phyloP scores from a whole-genome alignment of 2,888 invertebrate genomes.

The Tethea ocularis region DNA sequence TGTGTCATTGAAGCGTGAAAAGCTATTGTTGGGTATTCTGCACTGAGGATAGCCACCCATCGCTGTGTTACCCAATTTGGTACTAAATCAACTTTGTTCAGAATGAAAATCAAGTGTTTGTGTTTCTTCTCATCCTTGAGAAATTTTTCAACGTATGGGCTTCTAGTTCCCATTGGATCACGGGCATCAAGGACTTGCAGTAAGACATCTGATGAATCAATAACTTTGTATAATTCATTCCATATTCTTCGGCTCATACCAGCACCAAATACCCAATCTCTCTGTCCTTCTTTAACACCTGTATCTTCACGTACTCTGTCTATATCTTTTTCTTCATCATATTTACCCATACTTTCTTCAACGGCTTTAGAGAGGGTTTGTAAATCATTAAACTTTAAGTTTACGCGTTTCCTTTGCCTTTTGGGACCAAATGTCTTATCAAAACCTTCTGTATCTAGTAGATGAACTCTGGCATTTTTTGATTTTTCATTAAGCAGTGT shows the following conservation, averaged over 20 bases:
- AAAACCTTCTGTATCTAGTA: slow-evolving; percentile 97
- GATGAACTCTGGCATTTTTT: slow-evolving; percentile 95
- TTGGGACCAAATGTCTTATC: slow-evolving; percentile 98
- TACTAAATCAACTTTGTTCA: slow-evolving; percentile 98
- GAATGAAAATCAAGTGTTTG: slow-evolving; percentile 97
- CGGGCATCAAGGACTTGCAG: slow-evolving; percentile 98
- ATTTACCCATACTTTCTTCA: slow-evolving; percentile 88
- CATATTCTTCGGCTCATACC: slow-evolving; percentile 99
- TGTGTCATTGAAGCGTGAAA: slow-evolving; percentile 99
- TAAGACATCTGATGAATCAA: slow-evolving; percentile 99
- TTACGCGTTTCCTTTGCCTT: slow-evolving; percentile 95
- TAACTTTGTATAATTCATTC: slow-evolving; percentile 99
- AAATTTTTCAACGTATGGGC: slow-evolving; percentile 95
- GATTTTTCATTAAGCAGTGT: slow-evolving; percentile 96
- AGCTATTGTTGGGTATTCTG: slow-evolving; percentile 98
- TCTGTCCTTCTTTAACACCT: slow-evolving; percentile 90
- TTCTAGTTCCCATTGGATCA: slow-evolving; percentile 98
- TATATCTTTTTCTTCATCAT: slow-evolving; percentile 91
- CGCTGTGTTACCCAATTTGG: slow-evolving; percentile 99
- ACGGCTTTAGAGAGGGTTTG: slow-evolving; percentile 90
- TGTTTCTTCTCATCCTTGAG: slow-evolving; percentile 97
- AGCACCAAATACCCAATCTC: slow-evolving; percentile 97
- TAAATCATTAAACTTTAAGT: slow-evolving; percentile 89
- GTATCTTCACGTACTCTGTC: slow-evolving; percentile 93
- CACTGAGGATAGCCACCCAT: slow-evolving; percentile 97